Conservation (phyloP, 2,797 vertebrate species). For the Microhierax caerulescens region DNA sequence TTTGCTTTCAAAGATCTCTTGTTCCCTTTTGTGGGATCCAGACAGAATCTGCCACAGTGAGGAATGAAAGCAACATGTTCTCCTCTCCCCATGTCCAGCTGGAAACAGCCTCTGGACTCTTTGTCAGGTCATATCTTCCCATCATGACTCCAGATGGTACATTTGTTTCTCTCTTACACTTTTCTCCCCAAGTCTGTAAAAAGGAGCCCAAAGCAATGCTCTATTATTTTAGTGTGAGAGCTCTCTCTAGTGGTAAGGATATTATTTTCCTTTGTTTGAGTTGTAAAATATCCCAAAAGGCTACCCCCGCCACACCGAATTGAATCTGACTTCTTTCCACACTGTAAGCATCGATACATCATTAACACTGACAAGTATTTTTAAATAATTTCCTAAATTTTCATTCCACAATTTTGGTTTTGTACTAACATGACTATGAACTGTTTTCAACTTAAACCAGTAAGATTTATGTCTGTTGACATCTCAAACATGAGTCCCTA, state of each 20-base stretch:
- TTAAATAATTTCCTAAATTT: background rate
- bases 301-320: background rate
- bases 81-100: conserved; percentile 52
- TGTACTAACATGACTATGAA: background rate
- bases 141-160: conserved; percentile 60
- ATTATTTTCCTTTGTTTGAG: background rate
- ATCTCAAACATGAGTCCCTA: background rate
- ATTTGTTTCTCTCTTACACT: background rate
- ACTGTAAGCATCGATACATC: background rate
- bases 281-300: background rate
- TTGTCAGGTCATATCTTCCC: conserved; percentile 67
- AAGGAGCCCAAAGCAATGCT: background rate
- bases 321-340: background rate
- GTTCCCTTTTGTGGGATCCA: background rate
- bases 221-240: conserved; percentile 49
- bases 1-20: background rate
- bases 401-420: background rate
- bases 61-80: conserved; percentile 29
- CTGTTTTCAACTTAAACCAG: background rate
- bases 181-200: background rate
- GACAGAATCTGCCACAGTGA: conserved; percentile 19
- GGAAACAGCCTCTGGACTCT: conserved; percentile 59
- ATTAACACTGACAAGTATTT: background rate
- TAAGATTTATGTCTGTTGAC: background rate
- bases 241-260: conserved; percentile 66